A percentile compares a stretch with the other conserved stretches of the same genome.
Evolutionary conservation across 2,113 vertebrate species (phyloP).

Genomic region (Chloropsis hardwickii): DNA sequence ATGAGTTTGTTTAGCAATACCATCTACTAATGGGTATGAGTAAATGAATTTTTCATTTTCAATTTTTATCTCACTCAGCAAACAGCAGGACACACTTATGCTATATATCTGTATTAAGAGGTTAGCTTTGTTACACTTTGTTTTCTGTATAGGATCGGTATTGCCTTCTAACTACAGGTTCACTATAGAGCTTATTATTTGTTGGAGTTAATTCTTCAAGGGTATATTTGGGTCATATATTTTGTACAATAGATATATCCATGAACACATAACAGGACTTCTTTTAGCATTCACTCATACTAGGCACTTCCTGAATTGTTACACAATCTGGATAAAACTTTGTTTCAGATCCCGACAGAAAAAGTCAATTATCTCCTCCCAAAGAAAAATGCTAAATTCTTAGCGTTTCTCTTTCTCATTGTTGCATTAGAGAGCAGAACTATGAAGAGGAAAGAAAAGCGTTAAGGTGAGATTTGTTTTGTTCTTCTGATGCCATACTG

Average conservation of each 20-base stretch:
- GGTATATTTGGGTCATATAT: not conserved
- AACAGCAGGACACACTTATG: not conserved
- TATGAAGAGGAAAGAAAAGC: not conserved
- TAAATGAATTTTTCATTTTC: constrained; percentile 7
- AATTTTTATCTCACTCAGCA: not conserved
- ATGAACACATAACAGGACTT: not conserved
- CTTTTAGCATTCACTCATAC: not conserved
- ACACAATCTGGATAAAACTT: not conserved
- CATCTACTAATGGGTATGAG: not conserved
- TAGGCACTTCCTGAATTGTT: not conserved
- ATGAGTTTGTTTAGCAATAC: constrained; percentile 35
- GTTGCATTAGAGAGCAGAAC: not conserved
- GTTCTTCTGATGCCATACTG: not conserved
- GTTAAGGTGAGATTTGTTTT: not conserved
- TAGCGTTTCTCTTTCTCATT: not conserved
- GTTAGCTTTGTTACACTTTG: not conserved
- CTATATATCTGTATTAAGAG: not conserved
- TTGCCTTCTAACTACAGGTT: not conserved
- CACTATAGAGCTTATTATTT: not conserved
- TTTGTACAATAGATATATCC: not conserved
- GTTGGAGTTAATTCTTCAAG: not conserved
- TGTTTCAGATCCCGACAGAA: not conserved
- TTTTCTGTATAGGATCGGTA: not conserved
- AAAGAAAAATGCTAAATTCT: not conserved
- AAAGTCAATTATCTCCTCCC: not conserved